These are phyloP conservation scores for Seira sanloemensis DNA, from an alignment of 2,888 invertebrate genomes.

Conservation along the genomic window DNA sequence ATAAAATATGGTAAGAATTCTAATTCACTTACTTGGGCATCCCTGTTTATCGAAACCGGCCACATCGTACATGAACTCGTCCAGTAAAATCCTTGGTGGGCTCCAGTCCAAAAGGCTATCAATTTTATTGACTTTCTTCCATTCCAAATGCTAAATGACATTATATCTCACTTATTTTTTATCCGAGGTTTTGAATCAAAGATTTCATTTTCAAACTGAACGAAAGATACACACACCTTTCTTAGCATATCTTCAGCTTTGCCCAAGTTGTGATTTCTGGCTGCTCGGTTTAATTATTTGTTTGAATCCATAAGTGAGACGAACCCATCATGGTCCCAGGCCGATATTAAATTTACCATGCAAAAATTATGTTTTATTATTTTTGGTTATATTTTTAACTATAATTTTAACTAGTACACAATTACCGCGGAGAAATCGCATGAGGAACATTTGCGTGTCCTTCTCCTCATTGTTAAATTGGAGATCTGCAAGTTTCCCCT, in stretches of 20 bases:
- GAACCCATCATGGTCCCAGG: background rate
- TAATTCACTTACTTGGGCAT: slow-evolving; percentile 58
- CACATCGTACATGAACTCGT: slow-evolving; percentile 66
- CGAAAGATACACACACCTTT: slow-evolving; percentile 68
- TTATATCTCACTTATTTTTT: too few species aligned
- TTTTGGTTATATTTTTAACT: slow-evolving; percentile 4
- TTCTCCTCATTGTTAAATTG: slow-evolving; percentile 57
- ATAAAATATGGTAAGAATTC: background rate
- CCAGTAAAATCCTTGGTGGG: slow-evolving; percentile 53
- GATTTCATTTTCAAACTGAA: background rate
- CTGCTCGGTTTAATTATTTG: slow-evolving; percentile 34
- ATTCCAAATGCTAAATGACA: slow-evolving; percentile 63
- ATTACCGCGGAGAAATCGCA: slow-evolving; percentile 68
- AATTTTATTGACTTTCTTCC: slow-evolving; percentile 64
- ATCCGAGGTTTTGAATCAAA: background rate
- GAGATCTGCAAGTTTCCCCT: slow-evolving; percentile 53
- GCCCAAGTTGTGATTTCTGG: slow-evolving; percentile 65
- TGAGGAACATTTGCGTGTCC: slow-evolving; percentile 57
- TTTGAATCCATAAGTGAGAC: background rate
- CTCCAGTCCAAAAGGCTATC: slow-evolving; percentile 67
- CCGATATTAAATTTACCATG: too few species aligned
- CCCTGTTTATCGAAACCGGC: slow-evolving; percentile 69
- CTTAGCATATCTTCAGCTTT: slow-evolving; percentile 71
- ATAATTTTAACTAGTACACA: background rate
- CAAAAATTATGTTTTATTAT: background rate